Evolutionary conservation across 2,797 vertebrate species (phyloP), one percentile per base, ranked within the genome.

Genomic region (Oreonectes daqikongensis): DNA sequence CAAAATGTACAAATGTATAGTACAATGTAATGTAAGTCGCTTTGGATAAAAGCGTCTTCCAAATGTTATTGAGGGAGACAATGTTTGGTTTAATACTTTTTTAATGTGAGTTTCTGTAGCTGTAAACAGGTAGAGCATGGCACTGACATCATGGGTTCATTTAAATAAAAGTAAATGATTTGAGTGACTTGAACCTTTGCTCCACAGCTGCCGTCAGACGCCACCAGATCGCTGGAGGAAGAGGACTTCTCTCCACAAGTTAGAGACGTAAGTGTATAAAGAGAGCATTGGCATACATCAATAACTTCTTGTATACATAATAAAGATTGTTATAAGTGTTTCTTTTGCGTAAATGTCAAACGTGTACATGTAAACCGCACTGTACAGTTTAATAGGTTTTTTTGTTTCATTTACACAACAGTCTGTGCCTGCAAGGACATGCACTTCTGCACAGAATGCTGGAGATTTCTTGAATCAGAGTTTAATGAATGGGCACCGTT

Each of bases 211-310:
- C 84, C 92, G 17, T 98, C 98, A 22, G 95, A 99, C 48, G 95
- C 96, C 3, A 92, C 91, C 64, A 93, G 92, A 78, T 91, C 94
- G 5, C 87, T 99, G 48, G 95, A 97, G 48, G 90, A 92, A 42
- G 95, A 99, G 64, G 90, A 90, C 24, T 99, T 96, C 84, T 95
- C 94, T 74, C 86, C 96, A 3, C 94, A 97, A 90, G 95, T 99
- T 81, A 87, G 93, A 94, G 94, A 95, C 77, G 97, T 99, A 89
- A 95, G 97, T 95, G n/a, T 52, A 12, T 28, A 10, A 59, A 67
- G 42, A 10, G 18, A 26, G 12, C 3, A 44, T 48, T 48, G 8
- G 10, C 11, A 44, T 26, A 5, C n/a, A n/a, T n/a, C n/a, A n/a
- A n/a, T n/a, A n/a, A n/a, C n/a, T n/a, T 14, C 22, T 30, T 59